Percentiles rank a stretch among this genome's conserved stretches.
Conservation (phyloP, 2,113 vertebrate genomes). For the Dasyornis broadbenti region DNA sequence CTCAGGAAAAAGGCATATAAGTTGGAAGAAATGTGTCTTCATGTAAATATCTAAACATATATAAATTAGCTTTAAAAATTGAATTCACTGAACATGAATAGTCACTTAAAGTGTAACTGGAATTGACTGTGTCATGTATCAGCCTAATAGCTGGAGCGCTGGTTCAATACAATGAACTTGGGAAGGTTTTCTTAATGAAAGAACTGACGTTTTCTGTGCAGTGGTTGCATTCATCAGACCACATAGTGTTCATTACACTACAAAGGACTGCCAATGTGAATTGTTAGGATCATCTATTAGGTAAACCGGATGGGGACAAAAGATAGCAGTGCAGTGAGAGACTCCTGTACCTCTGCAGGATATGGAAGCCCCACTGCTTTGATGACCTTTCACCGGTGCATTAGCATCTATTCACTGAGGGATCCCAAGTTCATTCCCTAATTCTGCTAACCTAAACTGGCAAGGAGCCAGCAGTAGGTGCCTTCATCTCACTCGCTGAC, state of each 20-base stretch:
- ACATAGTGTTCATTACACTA: conserved; percentile 86
- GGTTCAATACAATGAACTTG: conserved; percentile 95
- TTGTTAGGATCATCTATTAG: conserved; percentile 90
- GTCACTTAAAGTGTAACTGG: conserved; percentile 94
- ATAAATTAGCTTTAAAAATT: conserved; percentile 58
- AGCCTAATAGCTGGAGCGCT: conserved; percentile 90
- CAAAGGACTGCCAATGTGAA: conserved; percentile 90
- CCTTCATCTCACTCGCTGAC: not conserved
- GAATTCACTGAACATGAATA: conserved; percentile 83
- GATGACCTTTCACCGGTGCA: conserved; percentile 26
- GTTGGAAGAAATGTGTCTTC: conserved; percentile 1
- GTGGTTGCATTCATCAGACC: conserved; percentile 92
- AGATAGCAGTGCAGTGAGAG: conserved; percentile 48
- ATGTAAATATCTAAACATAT: conserved; percentile 46
- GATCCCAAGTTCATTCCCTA: not conserved
- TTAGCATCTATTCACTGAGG: not conserved
- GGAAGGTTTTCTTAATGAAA: conserved; percentile 98
- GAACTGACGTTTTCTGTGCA: conserved; percentile 91
- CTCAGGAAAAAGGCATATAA: not conserved
- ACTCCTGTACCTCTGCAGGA: not conserved
- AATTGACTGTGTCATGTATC: conserved; percentile 97
- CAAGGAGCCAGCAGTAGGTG: not conserved
- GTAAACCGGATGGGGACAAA: conserved; percentile 77
- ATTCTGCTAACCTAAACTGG: not conserved
- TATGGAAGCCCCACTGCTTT: not conserved